Base-by-base conservation (phyloP, 2,888 invertebrate species). In the Nomada ruficornis region DNA sequence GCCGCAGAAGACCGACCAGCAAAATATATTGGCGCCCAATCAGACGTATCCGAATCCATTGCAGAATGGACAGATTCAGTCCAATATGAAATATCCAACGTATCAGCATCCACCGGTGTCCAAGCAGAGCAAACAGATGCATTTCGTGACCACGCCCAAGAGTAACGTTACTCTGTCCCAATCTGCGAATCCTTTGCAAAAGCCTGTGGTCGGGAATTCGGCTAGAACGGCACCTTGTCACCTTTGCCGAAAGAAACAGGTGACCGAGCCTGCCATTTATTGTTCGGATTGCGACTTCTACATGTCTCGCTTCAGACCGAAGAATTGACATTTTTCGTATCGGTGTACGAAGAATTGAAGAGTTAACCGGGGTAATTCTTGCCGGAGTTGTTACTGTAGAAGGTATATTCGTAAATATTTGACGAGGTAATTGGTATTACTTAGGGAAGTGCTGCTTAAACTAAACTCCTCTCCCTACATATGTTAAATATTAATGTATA, bases 221-320 rank as follows among this genome's bases (percentile, higher is more conserved):
- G 57, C 94, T 26, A 95, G 96, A 89, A 96, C 96, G 78, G 95
- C 96, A 13, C 96, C 96, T 79, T 98, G 98, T 93, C 97, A 97
- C 94, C 95, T 98, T 89, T 98, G 98, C 94, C 95, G 98, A 77
- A 98, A 98, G 93, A 97, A 98, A 91, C 95, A 96, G 83, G 96
- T 98, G 23, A 95, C 95, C 67, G 96, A 97, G 20, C 97, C 98
- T 18, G 96, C 96, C 52, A 95, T 96, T 88, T 98, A 98, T 93
- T 98, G 98, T 94, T 95, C 96, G 68, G 98, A 98, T 94, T 98
- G 98, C 94, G 98, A 98, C 92, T 98, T 97, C 94, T 98, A 98
- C 92, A 97, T 98, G 96, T 97, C 97, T 83, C 95, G 97, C 91
- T 97, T 97, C 94, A 96, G 96, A 91, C 96, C 96, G 60, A 95